Conservation (phyloP, 2,113 vertebrate genomes). For the Sapajus apella region DNA sequence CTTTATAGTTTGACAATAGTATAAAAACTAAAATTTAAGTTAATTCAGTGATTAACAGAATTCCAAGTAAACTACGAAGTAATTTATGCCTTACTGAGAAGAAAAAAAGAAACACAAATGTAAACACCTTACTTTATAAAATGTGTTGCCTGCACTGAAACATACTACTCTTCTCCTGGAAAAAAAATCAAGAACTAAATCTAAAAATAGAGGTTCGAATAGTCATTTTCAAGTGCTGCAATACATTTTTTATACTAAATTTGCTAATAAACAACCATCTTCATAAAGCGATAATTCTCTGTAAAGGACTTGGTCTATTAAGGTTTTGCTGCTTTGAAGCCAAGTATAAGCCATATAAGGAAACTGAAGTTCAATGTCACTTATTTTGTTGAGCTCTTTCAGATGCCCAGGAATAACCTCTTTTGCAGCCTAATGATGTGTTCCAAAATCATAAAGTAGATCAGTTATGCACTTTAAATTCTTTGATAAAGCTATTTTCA, state of each 20-base stretch:
- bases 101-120: background rate
- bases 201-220: constrained; percentile 68
- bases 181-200: constrained; percentile 72
- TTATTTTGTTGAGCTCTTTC: constrained; percentile 80
- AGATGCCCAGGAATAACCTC: constrained; percentile 78
- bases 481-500: background rate
- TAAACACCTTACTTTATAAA: constrained; percentile 56
- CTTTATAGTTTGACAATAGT: background rate
- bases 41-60: constrained; percentile 39
- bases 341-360: constrained; percentile 85
- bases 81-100: background rate
- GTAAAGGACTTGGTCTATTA: constrained; percentile 82
- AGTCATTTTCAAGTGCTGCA: constrained; percentile 61
- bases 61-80: constrained; percentile 37
- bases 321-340: constrained; percentile 80
- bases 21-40: constrained; percentile 16
- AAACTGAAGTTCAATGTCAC: constrained; percentile 81
- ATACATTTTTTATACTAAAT: constrained; percentile 51
- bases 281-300: constrained; percentile 73
- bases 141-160: constrained; percentile 63
- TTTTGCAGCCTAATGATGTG: constrained; percentile 63
- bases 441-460: constrained; percentile 51
- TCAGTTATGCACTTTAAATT: constrained; percentile 50
- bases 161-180: constrained; percentile 59
- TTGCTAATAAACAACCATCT: constrained; percentile 67